Evolutionary conservation across 2,888 invertebrate species (phyloP), one percentile per base, ranked within the genome.

Genomic region (Plebejus melissa): DNA sequence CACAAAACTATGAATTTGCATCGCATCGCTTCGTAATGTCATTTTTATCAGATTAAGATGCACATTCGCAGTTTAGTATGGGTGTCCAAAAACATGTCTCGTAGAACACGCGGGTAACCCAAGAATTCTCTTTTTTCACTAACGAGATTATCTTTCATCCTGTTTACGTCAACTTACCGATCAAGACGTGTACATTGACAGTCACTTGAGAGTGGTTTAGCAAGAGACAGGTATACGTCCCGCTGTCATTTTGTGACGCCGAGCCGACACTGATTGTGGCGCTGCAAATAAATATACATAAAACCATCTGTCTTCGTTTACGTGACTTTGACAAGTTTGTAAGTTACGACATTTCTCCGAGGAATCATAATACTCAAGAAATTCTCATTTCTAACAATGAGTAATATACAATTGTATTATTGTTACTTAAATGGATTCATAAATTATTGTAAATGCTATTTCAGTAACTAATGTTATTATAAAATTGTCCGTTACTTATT

Each of bases 181-280:
- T 96, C 79, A 96, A 88, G 76, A 96, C 95, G 82, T 96, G 96
- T 76, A 96, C 95, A 84, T 96, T 95, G 76, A 96, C 95, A 46
- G 94, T 93, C 22, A 94, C 95, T 82, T 94, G 95, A 74, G 95
- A 95, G 81, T 95, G 94, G 82, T 95, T 94, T 79, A 94, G 94
- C 79, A 96, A 91, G 75, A 94, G 92, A 84, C 96, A 96, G 46
- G 94, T 94, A 83, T 96, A 96, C 58, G 94, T 94, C 16, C 96
- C 96, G 82, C 95, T 95, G 84, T 96, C 96, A 77, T 94, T 94
- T 83, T 95, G 95, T 78, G 94, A 94, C 38, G 96, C 96, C 78
- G 94, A 93, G 36, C 90, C 83, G 58, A 95, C 92, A 78, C 88
- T 92, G 82, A 93, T 90, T 74, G 93, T 93, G n/a, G 94, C 88